These are phyloP conservation scores for Myotis davidii DNA, from an alignment of 2,113 vertebrate species.

Conservation along the genomic window DNA sequence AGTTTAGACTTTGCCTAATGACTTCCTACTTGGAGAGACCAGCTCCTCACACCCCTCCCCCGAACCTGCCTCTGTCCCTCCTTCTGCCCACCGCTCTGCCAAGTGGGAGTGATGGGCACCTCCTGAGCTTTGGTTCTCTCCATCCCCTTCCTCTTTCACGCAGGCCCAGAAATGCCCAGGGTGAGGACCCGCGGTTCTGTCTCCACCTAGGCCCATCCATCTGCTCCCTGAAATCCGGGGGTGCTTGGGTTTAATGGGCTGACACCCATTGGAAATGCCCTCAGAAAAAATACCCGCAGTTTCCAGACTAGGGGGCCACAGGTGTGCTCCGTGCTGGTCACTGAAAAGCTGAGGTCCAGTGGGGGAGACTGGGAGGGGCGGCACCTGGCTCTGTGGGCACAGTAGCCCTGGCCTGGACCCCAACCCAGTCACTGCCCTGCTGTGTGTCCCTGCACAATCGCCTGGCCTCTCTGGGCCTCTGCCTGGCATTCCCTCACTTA, in stretches of 20 bases:
- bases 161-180: background rate
- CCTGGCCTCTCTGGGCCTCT: background rate
- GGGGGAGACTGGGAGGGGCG: background rate
- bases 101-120: fast-evolving
- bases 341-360: too few species aligned
- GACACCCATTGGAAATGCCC: background rate
- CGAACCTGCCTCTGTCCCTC: fast-evolving
- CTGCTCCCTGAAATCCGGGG: background rate
- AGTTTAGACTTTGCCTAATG: fast-evolving
- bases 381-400: background rate
- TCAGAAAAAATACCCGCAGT: background rate
- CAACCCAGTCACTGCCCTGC: background rate
- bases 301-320: fast-evolving
- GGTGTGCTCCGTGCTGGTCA: fast-evolving
- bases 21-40: fast-evolving
- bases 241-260: background rate
- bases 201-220: background rate
- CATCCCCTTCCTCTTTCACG: background rate
- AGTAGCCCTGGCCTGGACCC: background rate
- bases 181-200: fast-evolving
- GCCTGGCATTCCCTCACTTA: background rate
- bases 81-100: fast-evolving
- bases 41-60: too few species aligned
- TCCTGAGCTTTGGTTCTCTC: fast-evolving
- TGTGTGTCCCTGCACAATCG: fast-evolving